These are phyloP conservation scores for Brachyptera risi DNA, from an alignment of 2,888 invertebrate species.

Conservation along the genomic window DNA sequence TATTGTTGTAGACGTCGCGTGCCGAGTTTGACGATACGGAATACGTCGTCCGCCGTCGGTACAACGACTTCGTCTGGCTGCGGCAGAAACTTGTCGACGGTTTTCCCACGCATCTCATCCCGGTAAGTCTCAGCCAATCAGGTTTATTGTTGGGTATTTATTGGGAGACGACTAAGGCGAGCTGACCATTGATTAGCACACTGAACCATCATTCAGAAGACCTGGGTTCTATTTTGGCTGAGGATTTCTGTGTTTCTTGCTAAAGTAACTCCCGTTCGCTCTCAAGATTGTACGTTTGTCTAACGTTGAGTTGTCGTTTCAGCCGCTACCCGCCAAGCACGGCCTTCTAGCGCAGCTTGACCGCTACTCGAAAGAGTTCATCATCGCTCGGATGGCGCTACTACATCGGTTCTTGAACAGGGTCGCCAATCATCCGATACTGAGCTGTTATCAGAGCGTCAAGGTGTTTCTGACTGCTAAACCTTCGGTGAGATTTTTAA, in stretches of 20 bases:
- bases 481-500: constrained; percentile 54
- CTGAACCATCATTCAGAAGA: too few species aligned
- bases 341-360: constrained; percentile 62
- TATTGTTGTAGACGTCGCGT: constrained; percentile 53
- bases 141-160: too few species aligned
- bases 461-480: constrained; percentile 62
- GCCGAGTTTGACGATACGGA: constrained; percentile 60
- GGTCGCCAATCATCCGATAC: constrained; percentile 63
- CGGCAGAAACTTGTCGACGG: constrained; percentile 58
- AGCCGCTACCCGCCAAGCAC: constrained; percentile 69
- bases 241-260: too few species aligned
- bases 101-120: constrained; percentile 64
- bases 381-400: constrained; percentile 60
- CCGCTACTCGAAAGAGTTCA: constrained; percentile 66
- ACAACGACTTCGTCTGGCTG: constrained; percentile 70
- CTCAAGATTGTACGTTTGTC: too few species aligned
- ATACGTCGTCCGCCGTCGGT: constrained; percentile 61
- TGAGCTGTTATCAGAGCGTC: constrained; percentile 61
- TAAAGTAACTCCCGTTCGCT: too few species aligned
- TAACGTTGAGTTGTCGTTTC: too few species aligned
- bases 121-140: constrained; percentile 48
- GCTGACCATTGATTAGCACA: too few species aligned
- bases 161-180: too few species aligned
- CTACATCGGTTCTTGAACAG: constrained; percentile 62
- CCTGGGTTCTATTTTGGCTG: too few species aligned